Evolutionary conservation across 2,797 vertebrate genomes (phyloP).

Genomic region (Propithecus deckenii): DNA sequence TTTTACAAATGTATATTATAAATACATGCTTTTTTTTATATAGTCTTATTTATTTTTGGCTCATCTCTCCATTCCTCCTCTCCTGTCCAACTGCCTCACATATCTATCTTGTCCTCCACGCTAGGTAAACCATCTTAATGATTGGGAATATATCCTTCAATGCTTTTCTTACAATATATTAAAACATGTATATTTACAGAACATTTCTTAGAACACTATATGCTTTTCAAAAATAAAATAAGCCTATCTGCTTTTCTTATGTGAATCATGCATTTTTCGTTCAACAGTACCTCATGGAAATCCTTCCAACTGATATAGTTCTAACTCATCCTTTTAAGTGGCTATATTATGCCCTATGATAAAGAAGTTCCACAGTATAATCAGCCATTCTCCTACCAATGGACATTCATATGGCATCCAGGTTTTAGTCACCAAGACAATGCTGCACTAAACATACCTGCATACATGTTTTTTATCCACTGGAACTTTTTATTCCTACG

Average conservation of each 20-base stretch:
- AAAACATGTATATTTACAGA: neutral
- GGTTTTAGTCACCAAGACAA: neutral
- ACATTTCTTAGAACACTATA: neutral
- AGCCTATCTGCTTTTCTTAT: neutral
- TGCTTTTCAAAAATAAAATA: neutral
- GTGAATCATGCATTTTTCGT: neutral
- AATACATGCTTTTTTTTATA: neutral
- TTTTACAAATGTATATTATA: neutral
- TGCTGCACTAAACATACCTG: neutral
- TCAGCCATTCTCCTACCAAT: neutral
- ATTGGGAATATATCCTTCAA: neutral
- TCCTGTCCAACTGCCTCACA: neutral
- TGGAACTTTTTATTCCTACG: neutral
- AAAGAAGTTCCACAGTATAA: neutral
- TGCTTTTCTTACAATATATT: neutral
- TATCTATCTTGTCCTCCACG: neutral
- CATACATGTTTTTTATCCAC: fast-evolving
- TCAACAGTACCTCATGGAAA: neutral
- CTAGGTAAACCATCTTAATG: neutral
- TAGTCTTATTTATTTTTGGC: neutral
- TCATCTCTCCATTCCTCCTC: neutral
- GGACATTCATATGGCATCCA: neutral
- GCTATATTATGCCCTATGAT: neutral
- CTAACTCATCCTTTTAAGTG: neutral
- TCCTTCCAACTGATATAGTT: neutral